Percentiles rank a stretch among this genome's conserved stretches.
phyloP scores from a whole-genome alignment of 2,113 vertebrate species.

The Tetrao urogallus region DNA sequence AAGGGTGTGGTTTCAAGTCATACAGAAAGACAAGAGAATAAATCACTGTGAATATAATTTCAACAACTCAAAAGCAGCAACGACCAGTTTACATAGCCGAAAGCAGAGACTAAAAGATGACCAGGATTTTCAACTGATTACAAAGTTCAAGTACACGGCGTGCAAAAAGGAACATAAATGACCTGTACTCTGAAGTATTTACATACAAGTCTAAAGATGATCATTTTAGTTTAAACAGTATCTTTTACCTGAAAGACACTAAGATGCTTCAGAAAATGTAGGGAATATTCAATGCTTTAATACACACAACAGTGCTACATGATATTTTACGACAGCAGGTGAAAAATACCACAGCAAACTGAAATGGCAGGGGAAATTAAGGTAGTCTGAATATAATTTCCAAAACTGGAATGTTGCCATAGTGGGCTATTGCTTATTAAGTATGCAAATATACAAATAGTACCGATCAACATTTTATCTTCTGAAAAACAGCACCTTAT shows the following conservation, averaged over 20 bases:
- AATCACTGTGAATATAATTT: neutral
- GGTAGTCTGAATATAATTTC: neutral
- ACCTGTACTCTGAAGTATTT: neutral
- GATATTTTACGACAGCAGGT: neutral
- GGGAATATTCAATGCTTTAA: neutral
- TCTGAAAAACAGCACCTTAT: neutral
- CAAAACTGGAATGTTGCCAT: neutral
- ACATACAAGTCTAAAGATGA: neutral
- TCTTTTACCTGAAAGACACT: neutral
- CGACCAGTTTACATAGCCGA: neutral
- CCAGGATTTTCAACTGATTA: neutral
- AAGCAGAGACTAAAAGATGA: neutral
- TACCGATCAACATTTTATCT: neutral
- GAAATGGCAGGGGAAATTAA: neutral
- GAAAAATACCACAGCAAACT: neutral
- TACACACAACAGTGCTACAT: neutral
- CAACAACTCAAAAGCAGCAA: neutral
- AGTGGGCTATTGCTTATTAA: neutral
- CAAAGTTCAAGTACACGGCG: neutral
- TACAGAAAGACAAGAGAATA: neutral
- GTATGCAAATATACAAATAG: neutral
- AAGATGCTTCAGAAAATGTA: conserved; percentile 3
- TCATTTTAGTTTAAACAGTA: neutral
- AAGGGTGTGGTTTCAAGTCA: neutral
- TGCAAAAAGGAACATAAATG: neutral